phyloP scores from a whole-genome alignment of 2,797 vertebrate species.

The Trematomus bernacchii region DNA sequence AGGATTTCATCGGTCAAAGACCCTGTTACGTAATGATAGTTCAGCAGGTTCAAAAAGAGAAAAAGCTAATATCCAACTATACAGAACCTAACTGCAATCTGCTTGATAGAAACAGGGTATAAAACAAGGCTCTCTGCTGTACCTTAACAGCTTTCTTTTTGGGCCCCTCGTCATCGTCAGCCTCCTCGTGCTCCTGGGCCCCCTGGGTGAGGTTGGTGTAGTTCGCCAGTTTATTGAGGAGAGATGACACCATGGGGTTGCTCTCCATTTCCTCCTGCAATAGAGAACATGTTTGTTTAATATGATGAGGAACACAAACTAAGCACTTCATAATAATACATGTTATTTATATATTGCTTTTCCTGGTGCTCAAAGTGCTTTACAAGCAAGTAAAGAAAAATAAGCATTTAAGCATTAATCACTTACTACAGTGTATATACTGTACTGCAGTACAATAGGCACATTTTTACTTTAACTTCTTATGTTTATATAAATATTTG shows the following conservation, averaged over 20 bases:
- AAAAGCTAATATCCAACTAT: slow-evolving; percentile 29
- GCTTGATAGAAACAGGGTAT: neutral
- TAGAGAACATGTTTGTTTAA: slow-evolving; percentile 12
- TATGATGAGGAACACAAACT: neutral
- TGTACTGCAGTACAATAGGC: too few species aligned
- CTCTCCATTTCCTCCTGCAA: slow-evolving; percentile 98
- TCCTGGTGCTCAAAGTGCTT: too few species aligned
- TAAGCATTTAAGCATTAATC: neutral
- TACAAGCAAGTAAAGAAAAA: neutral
- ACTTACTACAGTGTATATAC: too few species aligned
- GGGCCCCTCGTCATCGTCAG: slow-evolving; percentile 89
- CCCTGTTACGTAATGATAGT: slow-evolving; percentile 34
- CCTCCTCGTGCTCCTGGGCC: slow-evolving; percentile 95
- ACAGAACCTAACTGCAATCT: neutral
- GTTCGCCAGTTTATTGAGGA: slow-evolving; percentile 96
- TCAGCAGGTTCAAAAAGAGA: slow-evolving; percentile 26
- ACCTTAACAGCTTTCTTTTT: slow-evolving; percentile 92
- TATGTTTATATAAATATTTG: too few species aligned
- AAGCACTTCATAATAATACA: neutral
- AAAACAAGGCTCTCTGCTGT: slow-evolving; percentile 17
- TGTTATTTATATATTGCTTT: too few species aligned
- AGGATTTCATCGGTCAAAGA: slow-evolving; percentile 41
- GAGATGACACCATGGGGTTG: slow-evolving; percentile 97
- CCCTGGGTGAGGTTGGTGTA: slow-evolving; percentile 98
- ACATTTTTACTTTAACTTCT: too few species aligned